These are phyloP conservation scores for Bufotes viridis DNA, from an alignment of 2,797 vertebrate species.

Conservation along the genomic window DNA sequence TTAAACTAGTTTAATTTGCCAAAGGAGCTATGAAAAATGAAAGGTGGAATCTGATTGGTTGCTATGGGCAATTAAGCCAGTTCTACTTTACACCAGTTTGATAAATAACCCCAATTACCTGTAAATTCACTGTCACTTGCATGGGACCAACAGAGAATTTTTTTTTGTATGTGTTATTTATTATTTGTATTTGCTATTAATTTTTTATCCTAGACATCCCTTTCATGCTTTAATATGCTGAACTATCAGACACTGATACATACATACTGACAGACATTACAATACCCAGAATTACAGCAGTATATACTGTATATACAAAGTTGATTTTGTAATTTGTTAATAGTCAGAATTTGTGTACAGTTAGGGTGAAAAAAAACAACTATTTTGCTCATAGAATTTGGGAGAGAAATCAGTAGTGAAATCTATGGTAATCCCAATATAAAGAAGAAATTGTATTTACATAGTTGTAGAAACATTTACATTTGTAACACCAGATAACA, in stretches of 20 bases:
- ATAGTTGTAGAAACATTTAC: slow-evolving; percentile 49
- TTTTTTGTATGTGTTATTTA: too few relatives aligned
- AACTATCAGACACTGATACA: background rate
- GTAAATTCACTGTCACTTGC: too few relatives aligned
- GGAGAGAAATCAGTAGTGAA: background rate
- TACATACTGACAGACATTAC: background rate
- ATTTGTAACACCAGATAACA: slow-evolving; percentile 33
- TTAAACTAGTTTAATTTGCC: too few relatives aligned
- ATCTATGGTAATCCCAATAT: background rate
- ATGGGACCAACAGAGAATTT: too few relatives aligned
- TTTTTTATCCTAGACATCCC: too few relatives aligned
- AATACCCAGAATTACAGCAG: background rate
- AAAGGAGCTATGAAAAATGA: too few relatives aligned
- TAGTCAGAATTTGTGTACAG: background rate
- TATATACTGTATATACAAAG: background rate
- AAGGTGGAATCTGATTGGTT: too few relatives aligned
- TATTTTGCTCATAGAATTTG: background rate
- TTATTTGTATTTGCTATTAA: too few relatives aligned
- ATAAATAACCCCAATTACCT: too few relatives aligned
- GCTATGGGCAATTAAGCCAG: too few relatives aligned
- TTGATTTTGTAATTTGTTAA: background rate
- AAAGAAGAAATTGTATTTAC: slow-evolving; percentile 43
- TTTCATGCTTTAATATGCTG: background rate
- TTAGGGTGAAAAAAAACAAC: background rate
- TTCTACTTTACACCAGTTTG: too few relatives aligned